These are phyloP conservation scores for Steinernema scapterisci DNA, from an alignment of 2,888 invertebrate genomes.

Conservation along the genomic window DNA sequence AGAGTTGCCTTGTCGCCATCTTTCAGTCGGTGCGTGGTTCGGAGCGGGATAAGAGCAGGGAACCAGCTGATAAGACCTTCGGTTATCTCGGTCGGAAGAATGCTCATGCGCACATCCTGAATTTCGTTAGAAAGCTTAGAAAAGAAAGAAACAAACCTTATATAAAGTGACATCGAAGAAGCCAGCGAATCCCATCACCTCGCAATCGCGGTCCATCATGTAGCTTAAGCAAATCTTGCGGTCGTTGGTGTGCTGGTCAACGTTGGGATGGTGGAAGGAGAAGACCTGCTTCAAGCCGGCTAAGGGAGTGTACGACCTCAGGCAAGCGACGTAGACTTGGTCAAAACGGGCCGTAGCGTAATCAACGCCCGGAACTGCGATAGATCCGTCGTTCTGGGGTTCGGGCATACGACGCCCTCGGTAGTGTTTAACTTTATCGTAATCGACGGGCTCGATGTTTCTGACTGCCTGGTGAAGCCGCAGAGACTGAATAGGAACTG, in stretches of 20 bases:
- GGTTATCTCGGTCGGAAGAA: conserved; percentile 52
- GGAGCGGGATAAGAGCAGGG: conserved; percentile 85
- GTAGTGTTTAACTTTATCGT: too few relatives aligned
- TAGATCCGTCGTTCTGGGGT: conserved; percentile 39
- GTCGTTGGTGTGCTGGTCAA: conserved; percentile 63
- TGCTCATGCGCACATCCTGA: conserved; percentile 78
- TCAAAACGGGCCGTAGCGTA: conserved; percentile 70
- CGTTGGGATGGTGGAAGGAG: conserved; percentile 88
- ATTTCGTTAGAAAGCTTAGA: too few relatives aligned
- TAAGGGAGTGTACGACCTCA: conserved; percentile 79
- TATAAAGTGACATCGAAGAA: conserved; percentile 89
- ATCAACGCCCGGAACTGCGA: conserved; percentile 28
- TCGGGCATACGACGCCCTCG: conserved; percentile 44
- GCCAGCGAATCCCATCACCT: conserved; percentile 82
- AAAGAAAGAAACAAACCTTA: conserved; percentile 69
- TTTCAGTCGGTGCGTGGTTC: conserved; percentile 49
- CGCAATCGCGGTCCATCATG: conserved; percentile 34
- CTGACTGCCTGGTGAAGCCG: conserved; percentile 72
- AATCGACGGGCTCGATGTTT: background rate
- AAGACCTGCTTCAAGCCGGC: conserved; percentile 78
- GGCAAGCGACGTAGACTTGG: conserved; percentile 88
- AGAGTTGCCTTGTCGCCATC: conserved; percentile 44
- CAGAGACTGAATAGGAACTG: conserved; percentile 86
- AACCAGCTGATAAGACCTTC: conserved; percentile 82
- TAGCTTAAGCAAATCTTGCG: conserved; percentile 33